Base-by-base conservation (phyloP, 2,113 vertebrate genomes). In the Pycnonotus jocosus region DNA sequence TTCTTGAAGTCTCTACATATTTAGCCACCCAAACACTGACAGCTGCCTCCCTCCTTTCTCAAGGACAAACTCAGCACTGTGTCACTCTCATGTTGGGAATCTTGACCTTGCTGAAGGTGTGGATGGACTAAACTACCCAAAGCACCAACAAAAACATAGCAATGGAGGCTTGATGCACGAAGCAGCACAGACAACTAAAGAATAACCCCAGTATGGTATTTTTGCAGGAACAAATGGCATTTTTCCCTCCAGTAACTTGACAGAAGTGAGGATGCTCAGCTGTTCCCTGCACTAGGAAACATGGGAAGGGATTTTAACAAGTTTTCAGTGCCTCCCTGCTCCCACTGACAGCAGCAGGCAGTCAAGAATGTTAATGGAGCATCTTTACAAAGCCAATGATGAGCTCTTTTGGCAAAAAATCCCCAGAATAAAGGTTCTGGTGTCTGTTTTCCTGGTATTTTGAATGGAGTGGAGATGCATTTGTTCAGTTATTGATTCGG, bases 331-430 rank as follows among this genome's bases (percentile, higher is more conserved):
- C 70, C 6, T 1, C 19, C 10, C 79, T 76, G 66, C 18, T 94
- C 87, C 81, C 45, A 44, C 58, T 82, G 58, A 88, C 71, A 90
- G 71, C 88, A 82, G 62, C 51, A 87, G 54, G 69, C 71, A 30
- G 30, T 66, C 50, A 80, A 77, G 62, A 38, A 72, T 85, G 58
- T 80, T 72, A 76, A 80, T 3, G 2, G n/a, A 82, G 25, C 57
- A 65, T 53, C 81, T 90, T 88, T 54, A 76, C 20, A 82, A 69
- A 77, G 50, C 21, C 30, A 77, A 2, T 7, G 40, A 68, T 58
- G 86, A 80, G 37, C 40, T 82, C 81, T 82, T 70, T 17, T 62
- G 54, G 68, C 40, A 94, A 88, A 92, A 92, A 93, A 54, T 45
- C 33, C 40, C 24, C 31, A 4, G 58, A 82, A 69, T n/a, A 68